A percentile compares a stretch with the other conserved stretches of the same genome.
Evolutionary conservation across 2,888 invertebrate species (phyloP).

Genomic region (Andrena bicolor): DNA sequence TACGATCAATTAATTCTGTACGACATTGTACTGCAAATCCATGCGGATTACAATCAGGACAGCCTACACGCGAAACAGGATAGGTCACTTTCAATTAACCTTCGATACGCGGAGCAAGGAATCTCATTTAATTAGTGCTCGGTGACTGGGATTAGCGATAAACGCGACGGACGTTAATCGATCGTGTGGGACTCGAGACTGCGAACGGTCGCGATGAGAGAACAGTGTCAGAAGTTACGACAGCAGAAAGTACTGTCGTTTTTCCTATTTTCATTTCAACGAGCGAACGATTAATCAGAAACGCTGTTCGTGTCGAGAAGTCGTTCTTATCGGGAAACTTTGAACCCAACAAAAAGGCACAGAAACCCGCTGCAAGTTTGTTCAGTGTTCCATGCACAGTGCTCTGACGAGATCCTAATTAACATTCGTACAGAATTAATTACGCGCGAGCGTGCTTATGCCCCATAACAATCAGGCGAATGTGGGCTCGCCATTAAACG

Average conservation of each 20-base stretch:
- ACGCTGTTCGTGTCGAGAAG: neutral
- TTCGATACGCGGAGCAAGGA: constrained; percentile 36
- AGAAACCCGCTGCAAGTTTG: neutral
- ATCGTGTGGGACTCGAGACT: constrained; percentile 17
- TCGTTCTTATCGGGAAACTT: neutral
- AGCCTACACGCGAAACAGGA: constrained; percentile 30
- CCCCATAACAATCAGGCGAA: constrained; percentile 27
- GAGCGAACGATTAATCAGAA: neutral
- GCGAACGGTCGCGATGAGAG: neutral
- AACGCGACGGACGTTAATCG: constrained; percentile 30
- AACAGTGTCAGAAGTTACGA: neutral
- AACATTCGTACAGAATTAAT: constrained; percentile 41
- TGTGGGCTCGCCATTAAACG: constrained; percentile 23
- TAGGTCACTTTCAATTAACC: constrained; percentile 66
- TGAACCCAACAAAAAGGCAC: neutral
- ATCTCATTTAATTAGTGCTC: constrained; percentile 50
- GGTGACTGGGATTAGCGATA: constrained; percentile 40
- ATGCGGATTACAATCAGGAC: constrained; percentile 52
- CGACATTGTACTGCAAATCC: constrained; percentile 35
- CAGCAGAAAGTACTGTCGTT: neutral
- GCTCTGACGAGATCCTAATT: constrained; percentile 37
- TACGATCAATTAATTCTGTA: constrained; percentile 3
- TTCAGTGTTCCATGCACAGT: neutral
- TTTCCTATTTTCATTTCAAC: no score
- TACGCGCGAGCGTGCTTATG: constrained; percentile 39